Evolutionary conservation across 2,888 invertebrate species (phyloP), one percentile per base, ranked within the genome.

Genomic region (Andricus quercusramuli): DNA sequence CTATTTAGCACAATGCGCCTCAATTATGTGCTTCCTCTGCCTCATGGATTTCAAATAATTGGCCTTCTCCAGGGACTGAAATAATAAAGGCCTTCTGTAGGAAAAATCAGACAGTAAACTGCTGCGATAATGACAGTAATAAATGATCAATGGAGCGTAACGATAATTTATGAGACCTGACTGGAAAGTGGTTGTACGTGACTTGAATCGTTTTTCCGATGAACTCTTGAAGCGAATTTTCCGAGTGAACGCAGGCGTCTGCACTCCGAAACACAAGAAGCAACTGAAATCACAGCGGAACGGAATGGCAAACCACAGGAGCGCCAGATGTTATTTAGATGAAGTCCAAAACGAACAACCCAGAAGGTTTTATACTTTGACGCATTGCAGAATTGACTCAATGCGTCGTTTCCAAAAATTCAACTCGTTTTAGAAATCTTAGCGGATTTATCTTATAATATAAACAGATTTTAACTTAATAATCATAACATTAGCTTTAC

Each of bases 151-250:
- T 84, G 81, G 82, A 83, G 78, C 77, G 78, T 83, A 84, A 84
- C 81, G 83, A 83, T 84, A 82, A 84, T 84, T 84, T 82, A 84
- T 84, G 83, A 79, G 81, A 84, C 80, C 79, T 82, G 83, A 84
- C 83, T 83, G 83, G 79, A 80, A 84, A 83, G 84, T 81, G 80
- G 80, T 82, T 80, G 79, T 81, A 83, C 83, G 83, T 83, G 83
- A 83, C 83, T 82, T 68, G 83, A 83, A 83, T 83, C 80, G 77
- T 70, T 80, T 83, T 82, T 79, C 79, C 74, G 80, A 82, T 79
- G 78, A 82, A 82, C 79, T 83, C 80, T 47, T 77, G 78, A 79
- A 82, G 80, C 80, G 79, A 81, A 82, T 83, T 83, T 82, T 82
- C 79, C 78, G 80, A 83, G 82, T 83, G 82, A 83, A 82, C 81